Evolutionary conservation across 1,140 invertebrate genomes (phyloP).

Genomic region (Heliconius eleuchia): DNA sequence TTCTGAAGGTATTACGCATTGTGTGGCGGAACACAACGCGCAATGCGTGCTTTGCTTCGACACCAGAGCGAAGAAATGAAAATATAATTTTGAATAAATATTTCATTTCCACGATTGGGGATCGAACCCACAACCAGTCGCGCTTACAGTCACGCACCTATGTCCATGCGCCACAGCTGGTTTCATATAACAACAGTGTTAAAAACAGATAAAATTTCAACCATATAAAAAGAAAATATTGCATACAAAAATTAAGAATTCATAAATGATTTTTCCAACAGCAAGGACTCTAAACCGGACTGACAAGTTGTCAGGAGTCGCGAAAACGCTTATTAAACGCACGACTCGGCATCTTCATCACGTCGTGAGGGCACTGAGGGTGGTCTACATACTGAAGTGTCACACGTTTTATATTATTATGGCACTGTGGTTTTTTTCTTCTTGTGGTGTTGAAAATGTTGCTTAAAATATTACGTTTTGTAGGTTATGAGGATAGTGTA

Average conservation of each 20-base stretch:
- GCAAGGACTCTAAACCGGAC: neutral
- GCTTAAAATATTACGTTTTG: neutral
- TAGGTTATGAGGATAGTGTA: too few species aligned
- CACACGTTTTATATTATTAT: conserved; percentile 1
- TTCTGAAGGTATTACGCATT: too few species aligned
- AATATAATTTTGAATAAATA: too few species aligned
- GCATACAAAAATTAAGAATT: neutral
- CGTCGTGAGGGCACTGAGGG: conserved; percentile 6
- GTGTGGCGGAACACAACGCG: too few species aligned
- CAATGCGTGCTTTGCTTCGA: too few species aligned
- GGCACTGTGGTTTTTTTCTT: neutral
- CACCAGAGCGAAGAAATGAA: too few species aligned
- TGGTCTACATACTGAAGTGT: conserved; percentile 9
- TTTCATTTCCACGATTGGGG: too few species aligned
- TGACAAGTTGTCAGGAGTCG: conserved; percentile 11
- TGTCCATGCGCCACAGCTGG: too few species aligned
- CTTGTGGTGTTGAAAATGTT: neutral
- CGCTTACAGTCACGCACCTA: too few species aligned
- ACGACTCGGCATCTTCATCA: conserved; percentile 11
- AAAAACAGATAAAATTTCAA: neutral
- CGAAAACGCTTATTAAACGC: conserved; percentile 13
- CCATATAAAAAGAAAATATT: neutral
- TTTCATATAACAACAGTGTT: too few species aligned
- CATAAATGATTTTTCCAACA: conserved; percentile 1
- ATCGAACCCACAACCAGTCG: too few species aligned